A percentile compares a stretch with the other conserved stretches of the same genome.
Conservation (phyloP, 2,113 vertebrate genomes). For the Myotis davidii region DNA sequence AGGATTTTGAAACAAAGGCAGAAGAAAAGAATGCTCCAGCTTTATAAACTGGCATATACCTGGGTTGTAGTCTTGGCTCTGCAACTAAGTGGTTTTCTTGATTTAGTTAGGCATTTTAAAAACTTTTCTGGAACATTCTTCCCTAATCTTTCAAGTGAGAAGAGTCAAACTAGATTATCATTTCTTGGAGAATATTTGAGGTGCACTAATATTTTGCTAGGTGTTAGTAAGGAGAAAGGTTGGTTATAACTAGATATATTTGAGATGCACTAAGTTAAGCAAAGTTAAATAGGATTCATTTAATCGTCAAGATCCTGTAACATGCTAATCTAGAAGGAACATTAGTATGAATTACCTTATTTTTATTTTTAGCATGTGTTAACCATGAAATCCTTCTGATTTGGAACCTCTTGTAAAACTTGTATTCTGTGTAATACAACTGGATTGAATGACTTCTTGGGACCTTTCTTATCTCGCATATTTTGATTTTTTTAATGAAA, state of each 20-base stretch:
- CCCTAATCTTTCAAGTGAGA: neutral
- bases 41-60: neutral
- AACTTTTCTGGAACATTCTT: neutral
- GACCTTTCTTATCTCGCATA: neutral
- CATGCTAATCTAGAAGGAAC: neutral
- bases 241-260: neutral
- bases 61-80: neutral
- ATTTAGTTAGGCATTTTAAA: neutral
- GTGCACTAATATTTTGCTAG: neutral
- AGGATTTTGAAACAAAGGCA: neutral
- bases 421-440: neutral
- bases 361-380: neutral
- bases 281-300: neutral
- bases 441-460: neutral
- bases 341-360: neutral
- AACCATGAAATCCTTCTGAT: neutral
- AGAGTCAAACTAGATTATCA: neutral
- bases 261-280: neutral
- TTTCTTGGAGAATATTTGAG: slow-evolving; percentile 13
- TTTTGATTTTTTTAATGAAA: slow-evolving; percentile 51
- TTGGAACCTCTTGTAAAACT: slow-evolving; percentile 9
- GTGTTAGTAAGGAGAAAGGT: neutral
- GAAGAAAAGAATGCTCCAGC: neutral
- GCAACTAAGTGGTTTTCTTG: neutral
- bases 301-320: neutral